Evolutionary conservation across 2,888 invertebrate genomes (phyloP).

Genomic region (Itoplectis maculator): DNA sequence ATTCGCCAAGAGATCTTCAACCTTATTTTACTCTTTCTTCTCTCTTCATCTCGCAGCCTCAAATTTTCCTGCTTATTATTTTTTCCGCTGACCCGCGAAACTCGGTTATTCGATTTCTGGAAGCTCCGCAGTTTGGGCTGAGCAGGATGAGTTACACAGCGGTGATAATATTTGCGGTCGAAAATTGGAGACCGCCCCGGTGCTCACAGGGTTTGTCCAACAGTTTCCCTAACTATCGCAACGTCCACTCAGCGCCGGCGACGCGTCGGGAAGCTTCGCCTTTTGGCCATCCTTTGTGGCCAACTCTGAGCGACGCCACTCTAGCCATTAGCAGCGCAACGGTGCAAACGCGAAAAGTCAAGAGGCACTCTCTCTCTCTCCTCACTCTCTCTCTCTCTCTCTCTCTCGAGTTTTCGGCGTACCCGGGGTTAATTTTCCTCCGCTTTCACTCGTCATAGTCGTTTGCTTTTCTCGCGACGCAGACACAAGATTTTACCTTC

Average conservation of each 20-base stretch:
- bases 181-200: conserved; percentile 2
- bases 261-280: conserved; percentile 22
- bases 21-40: neutral
- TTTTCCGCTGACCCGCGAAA: neutral
- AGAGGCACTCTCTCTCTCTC: too few species aligned
- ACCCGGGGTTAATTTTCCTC: conserved; percentile 39
- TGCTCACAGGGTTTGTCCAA: conserved; percentile 9
- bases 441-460: conserved; percentile 1
- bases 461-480: neutral
- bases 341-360: conserved; percentile 48
- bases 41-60: neutral
- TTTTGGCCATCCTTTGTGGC: conserved; percentile 38
- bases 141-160: neutral
- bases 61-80: neutral
- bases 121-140: neutral
- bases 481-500: neutral
- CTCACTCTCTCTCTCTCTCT: too few species aligned
- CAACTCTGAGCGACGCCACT: conserved; percentile 12
- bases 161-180: conserved; percentile 10
- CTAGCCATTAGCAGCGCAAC: conserved; percentile 33
- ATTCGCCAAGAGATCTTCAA: conserved; percentile 12
- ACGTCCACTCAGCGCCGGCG: conserved; percentile 33
- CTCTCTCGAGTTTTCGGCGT: neutral
- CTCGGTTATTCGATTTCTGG: neutral
- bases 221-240: conserved; percentile 32